phyloP scores from a whole-genome alignment of 2,888 invertebrate genomes.

The Trissolcus brochymenae region DNA sequence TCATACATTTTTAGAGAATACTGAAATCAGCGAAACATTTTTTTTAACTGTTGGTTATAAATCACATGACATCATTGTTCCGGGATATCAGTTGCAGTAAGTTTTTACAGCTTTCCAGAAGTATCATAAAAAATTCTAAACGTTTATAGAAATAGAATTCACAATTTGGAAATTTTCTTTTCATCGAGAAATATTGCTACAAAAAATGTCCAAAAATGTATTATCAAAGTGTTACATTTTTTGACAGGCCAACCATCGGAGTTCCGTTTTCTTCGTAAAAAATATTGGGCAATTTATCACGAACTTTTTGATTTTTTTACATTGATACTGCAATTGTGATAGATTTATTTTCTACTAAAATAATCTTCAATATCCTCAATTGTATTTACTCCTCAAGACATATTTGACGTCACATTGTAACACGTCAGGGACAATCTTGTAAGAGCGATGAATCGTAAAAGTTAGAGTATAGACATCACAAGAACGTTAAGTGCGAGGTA shows the following conservation, averaged over 20 bases:
- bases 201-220: not conserved
- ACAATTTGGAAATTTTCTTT: too few relatives aligned
- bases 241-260: not conserved
- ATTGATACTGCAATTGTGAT: not conserved
- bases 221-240: not conserved
- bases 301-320: not conserved
- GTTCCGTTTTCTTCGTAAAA: not conserved
- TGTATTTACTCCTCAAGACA: too few relatives aligned
- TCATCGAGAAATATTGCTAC: too few relatives aligned
- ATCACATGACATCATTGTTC: too few relatives aligned
- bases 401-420: not conserved
- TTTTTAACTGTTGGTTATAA: too few relatives aligned
- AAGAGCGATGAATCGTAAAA: not conserved
- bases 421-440: constrained; percentile 10
- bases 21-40: too few relatives aligned
- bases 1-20: too few relatives aligned
- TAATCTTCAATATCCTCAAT: not conserved
- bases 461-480: not conserved
- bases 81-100: too few relatives aligned
- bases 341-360: not conserved
- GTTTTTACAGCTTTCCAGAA: too few relatives aligned
- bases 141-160: too few relatives aligned
- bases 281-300: not conserved
- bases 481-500: constrained; percentile 1
- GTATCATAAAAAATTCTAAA: too few relatives aligned